Conservation (phyloP, 2,797 vertebrate species). For the Nannoperca obscura region DNA sequence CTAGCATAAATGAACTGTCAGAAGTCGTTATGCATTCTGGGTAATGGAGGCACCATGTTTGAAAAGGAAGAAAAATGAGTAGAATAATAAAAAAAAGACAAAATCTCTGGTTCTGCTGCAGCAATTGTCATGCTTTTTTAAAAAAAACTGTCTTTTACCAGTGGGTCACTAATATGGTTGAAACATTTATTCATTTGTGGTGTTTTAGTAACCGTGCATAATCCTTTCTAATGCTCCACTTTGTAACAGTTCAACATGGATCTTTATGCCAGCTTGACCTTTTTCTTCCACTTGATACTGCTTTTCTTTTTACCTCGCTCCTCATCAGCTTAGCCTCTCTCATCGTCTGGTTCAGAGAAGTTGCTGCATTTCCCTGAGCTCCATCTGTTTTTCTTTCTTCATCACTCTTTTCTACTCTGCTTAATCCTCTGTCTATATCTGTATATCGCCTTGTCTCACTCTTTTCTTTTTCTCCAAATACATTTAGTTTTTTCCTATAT, state of each 20-base stretch:
- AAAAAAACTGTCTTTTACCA: no score
- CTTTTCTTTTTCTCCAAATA: background rate
- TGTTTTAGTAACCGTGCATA: background rate
- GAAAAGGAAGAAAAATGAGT: background rate
- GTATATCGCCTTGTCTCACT: background rate
- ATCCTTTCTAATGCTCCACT: background rate
- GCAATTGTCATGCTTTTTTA: background rate
- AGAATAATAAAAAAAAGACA: background rate
- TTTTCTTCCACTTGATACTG: background rate
- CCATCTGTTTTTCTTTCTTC: conserved; percentile 3
- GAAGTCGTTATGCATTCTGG: background rate
- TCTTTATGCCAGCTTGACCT: background rate
- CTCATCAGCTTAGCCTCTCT: background rate
- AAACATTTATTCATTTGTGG: background rate
- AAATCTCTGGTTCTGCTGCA: background rate
- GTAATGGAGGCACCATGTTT: background rate
- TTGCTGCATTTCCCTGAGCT: conserved; percentile 10
- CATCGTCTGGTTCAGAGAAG: conserved; percentile 8
- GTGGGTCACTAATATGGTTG: background rate
- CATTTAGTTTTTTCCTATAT: background rate
- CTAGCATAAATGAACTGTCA: background rate
- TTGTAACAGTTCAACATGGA: background rate
- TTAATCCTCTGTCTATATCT: conserved; percentile 14
- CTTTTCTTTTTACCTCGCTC: background rate
- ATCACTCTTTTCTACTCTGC: background rate